Conservation (phyloP, 2,113 vertebrate species). For the Theristicus caerulescens region DNA sequence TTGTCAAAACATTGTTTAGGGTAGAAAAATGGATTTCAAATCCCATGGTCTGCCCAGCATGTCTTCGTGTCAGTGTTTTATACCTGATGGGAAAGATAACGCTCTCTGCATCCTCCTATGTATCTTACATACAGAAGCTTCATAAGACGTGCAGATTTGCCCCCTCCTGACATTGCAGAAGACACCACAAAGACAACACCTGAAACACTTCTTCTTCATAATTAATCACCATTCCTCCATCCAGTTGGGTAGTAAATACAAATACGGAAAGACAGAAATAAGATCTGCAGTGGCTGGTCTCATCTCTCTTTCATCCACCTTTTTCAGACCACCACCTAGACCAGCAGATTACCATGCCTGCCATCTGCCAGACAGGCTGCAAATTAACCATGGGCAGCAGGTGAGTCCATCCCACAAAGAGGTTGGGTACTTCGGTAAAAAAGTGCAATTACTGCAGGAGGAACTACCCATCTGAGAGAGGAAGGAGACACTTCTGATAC, state of each 20-base stretch:
- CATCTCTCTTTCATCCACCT: neutral
- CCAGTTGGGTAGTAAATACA: neutral
- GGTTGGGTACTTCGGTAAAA: neutral
- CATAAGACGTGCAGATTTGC: neutral
- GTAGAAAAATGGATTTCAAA: neutral
- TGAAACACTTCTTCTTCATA: neutral
- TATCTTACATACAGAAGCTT: neutral
- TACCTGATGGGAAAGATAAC: neutral
- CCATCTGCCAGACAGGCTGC: neutral
- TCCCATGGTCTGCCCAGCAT: no score
- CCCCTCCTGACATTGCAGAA: neutral
- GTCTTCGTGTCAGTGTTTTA: neutral
- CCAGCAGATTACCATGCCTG: neutral
- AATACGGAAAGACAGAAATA: neutral
- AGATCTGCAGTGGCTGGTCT: neutral
- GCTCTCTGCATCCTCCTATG: neutral
- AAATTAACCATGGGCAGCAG: neutral
- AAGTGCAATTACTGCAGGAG: fast-evolving
- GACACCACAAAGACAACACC: neutral
- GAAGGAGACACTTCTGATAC: neutral
- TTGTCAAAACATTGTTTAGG: neutral
- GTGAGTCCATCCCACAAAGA: neutral
- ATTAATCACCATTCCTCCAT: neutral
- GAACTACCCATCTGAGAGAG: neutral
- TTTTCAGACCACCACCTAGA: neutral